Conservation (phyloP, 92 coral and sea anemone species). For the Actinernus sp. region DNA sequence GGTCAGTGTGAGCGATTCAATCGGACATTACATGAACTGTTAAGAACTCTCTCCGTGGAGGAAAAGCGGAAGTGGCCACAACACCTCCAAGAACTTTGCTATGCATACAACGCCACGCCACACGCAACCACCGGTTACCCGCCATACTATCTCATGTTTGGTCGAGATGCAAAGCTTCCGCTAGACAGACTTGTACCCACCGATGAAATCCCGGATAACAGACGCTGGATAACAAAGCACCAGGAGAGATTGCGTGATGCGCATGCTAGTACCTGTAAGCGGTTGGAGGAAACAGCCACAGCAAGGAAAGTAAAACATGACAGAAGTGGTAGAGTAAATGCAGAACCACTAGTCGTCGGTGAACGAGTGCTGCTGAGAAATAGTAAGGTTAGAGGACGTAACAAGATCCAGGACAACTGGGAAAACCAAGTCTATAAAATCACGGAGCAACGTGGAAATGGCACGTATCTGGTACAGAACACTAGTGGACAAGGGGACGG, state of each 20-base stretch:
- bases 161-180: constrained; percentile 40
- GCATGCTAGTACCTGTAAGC: constrained; percentile 14
- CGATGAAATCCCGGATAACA: background rate
- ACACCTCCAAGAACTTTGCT: constrained; percentile 67
- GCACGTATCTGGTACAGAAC: no score
- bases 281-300: constrained; percentile 15
- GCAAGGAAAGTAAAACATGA: constrained; percentile 23
- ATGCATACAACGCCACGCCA: constrained; percentile 77
- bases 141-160: constrained; percentile 73
- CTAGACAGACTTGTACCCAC: constrained; percentile 33
- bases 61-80: constrained; percentile 65
- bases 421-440: no score
- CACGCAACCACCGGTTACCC: constrained; percentile 68
- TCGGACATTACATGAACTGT: constrained; percentile 61
- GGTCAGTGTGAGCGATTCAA: constrained; percentile 76
- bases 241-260: constrained; percentile 41
- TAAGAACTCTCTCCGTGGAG: constrained; percentile 41
- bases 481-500: no score
- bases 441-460: no score
- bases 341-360: no score
- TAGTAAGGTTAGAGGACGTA: constrained; percentile 19
- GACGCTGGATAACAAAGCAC: constrained; percentile 48
- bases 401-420: constrained; percentile 66
- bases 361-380: constrained; percentile 45
- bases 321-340: no score